Evolutionary conservation across 2,113 vertebrate genomes (phyloP).

Genomic region (Phyllostomus discolor): DNA sequence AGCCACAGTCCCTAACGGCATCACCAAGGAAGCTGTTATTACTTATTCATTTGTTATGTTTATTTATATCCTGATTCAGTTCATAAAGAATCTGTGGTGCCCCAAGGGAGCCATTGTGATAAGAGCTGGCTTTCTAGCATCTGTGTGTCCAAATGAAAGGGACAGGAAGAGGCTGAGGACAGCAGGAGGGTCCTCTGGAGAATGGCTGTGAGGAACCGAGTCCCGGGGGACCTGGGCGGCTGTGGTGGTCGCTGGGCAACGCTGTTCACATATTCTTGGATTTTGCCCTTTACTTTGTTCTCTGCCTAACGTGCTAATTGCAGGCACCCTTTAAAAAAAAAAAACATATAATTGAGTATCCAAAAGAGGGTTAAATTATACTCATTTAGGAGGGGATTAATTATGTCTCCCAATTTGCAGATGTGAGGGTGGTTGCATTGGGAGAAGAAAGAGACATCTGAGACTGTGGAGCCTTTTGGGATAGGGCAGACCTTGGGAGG

Average conservation of each 20-base stretch:
- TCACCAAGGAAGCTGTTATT: slow-evolving; percentile 31
- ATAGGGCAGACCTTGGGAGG: neutral
- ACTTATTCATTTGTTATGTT: slow-evolving; percentile 34
- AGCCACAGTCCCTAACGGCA: neutral
- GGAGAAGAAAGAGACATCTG: neutral
- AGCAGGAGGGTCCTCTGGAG: no score
- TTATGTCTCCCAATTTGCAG: neutral
- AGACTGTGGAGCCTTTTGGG: neutral
- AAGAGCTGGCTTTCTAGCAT: neutral
- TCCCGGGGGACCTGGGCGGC: neutral
- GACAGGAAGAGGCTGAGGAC: neutral
- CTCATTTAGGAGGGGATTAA: neutral
- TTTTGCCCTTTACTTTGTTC: neutral
- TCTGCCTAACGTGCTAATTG: neutral
- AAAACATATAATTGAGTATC: neutral
- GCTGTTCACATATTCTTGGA: neutral
- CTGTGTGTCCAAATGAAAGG: neutral
- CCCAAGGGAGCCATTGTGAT: neutral
- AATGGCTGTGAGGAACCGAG: neutral
- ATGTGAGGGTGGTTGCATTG: neutral
- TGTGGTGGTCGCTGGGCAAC: no score
- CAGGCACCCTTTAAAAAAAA: neutral
- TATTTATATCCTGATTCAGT: slow-evolving; percentile 13
- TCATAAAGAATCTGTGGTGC: neutral
- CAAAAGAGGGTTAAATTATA: neutral